Percentiles rank a stretch among this genome's conserved stretches.
These are phyloP conservation scores for Dolichomitus sp. DNA, from an alignment of 2,888 invertebrate genomes.

Conservation along the genomic window DNA sequence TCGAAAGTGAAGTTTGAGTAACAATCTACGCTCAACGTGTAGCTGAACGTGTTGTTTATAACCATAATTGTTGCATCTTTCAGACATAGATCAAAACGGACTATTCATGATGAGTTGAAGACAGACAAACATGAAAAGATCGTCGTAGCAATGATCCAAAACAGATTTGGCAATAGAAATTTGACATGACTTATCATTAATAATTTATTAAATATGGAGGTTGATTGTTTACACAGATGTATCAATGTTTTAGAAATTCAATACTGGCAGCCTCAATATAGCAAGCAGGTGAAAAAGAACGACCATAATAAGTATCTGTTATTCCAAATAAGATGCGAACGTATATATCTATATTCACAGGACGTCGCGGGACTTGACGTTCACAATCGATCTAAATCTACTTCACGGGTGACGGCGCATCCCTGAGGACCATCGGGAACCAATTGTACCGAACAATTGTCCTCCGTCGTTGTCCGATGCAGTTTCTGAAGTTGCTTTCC, in stretches of 20 bases:
- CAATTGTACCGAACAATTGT: slow-evolving; percentile 62
- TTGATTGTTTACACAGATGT: not conserved
- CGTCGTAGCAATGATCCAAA: too few relatives aligned
- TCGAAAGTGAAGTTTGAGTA: not conserved
- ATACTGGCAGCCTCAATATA: not conserved
- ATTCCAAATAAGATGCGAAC: slow-evolving; percentile 34
- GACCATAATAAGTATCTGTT: slow-evolving; percentile 28
- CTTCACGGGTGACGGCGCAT: slow-evolving; percentile 51
- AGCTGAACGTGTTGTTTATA: not conserved
- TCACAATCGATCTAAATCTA: slow-evolving; percentile 66
- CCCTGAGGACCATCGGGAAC: slow-evolving; percentile 57
- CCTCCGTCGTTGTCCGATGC: slow-evolving; percentile 52
- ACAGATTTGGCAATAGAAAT: too few relatives aligned
- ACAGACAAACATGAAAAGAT: too few relatives aligned
- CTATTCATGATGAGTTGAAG: too few relatives aligned
- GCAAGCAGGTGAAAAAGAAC: slow-evolving; percentile 52
- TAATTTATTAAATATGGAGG: not conserved
- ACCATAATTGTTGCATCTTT: not conserved
- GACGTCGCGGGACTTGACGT: slow-evolving; percentile 40
- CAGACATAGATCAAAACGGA: too few relatives aligned
- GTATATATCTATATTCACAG: not conserved
- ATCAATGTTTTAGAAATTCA: not conserved
- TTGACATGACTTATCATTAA: too few relatives aligned
- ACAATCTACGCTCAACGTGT: not conserved
- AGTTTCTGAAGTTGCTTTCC: slow-evolving; percentile 45